These are phyloP conservation scores for Drosophila orosa DNA, from an alignment of 1,140 invertebrate species.

Conservation along the genomic window DNA sequence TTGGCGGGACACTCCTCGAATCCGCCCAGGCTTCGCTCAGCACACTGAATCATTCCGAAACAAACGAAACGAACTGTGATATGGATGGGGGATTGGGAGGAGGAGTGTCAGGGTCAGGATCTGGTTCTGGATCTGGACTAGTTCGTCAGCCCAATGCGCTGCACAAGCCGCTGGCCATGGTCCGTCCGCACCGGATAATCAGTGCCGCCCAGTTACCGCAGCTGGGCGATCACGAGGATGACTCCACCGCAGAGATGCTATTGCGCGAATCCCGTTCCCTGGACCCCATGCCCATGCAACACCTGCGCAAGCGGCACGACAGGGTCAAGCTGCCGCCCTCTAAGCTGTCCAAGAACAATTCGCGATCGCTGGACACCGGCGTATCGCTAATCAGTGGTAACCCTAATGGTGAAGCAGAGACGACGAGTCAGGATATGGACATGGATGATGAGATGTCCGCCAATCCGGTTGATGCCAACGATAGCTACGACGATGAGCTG, in stretches of 20 bases:
- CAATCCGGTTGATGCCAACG: conserved; percentile 68
- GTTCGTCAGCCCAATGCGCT: conserved; percentile 70
- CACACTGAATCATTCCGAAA: conserved; percentile 84
- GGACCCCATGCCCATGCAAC: conserved; percentile 80
- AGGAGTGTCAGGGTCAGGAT: conserved; percentile 31
- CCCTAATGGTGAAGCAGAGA: conserved; percentile 60
- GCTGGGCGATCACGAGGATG: conserved; percentile 35
- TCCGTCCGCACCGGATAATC: conserved; percentile 81
- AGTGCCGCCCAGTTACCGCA: conserved; percentile 59
- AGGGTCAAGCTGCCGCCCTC: conserved; percentile 74
- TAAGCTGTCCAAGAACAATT: conserved; percentile 82
- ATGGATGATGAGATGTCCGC: conserved; percentile 47
- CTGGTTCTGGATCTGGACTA: conserved; percentile 48
- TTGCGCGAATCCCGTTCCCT: conserved; percentile 77
- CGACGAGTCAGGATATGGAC: conserved; percentile 22
- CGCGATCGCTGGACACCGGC: conserved; percentile 75
- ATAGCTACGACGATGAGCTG: conserved; percentile 77
- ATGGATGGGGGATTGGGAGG: conserved; percentile 62
- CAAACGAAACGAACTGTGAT: conserved; percentile 84
- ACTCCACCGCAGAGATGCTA: conserved; percentile 48
- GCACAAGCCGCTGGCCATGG: conserved; percentile 82
- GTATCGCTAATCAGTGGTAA: conserved; percentile 79
- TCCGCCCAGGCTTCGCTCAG: conserved; percentile 73
- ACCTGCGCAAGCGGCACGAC: conserved; percentile 70
- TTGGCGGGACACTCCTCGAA: conserved; percentile 60